Evolutionary conservation across 2,888 invertebrate genomes (phyloP).

Genomic region (Drosophila sordidula): DNA sequence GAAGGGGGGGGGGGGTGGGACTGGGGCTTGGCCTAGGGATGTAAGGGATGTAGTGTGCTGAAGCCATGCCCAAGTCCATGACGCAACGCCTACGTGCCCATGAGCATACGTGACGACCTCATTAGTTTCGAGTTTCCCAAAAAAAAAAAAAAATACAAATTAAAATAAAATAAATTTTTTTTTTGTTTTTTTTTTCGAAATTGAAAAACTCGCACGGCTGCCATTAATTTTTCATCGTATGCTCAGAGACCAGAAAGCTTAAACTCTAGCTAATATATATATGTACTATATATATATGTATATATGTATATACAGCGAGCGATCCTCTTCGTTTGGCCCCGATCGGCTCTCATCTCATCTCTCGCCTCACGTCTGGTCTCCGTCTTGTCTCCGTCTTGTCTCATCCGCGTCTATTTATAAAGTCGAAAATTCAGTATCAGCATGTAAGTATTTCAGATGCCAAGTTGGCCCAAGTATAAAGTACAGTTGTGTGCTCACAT

Average conservation of each 20-base stretch:
- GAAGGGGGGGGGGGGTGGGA: neutral
- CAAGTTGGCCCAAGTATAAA: constrained; percentile 68
- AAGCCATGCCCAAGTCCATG: constrained; percentile 43
- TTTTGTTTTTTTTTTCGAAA: constrained; percentile 1
- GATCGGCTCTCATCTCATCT: constrained; percentile 22
- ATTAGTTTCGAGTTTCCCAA: constrained; percentile 70
- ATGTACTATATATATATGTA: neutral
- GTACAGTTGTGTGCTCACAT: constrained; percentile 64
- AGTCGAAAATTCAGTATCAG: constrained; percentile 56
- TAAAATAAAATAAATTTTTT: neutral
- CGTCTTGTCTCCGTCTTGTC: constrained; percentile 42
- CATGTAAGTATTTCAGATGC: constrained; percentile 55
- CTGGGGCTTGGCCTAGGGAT: neutral
- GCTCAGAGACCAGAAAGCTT: constrained; percentile 53
- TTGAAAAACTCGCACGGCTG: constrained; percentile 30
- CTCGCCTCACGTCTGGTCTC: constrained; percentile 8
- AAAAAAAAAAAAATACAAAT: constrained; percentile 5
- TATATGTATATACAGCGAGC: constrained; percentile 19
- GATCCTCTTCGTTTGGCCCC: constrained; percentile 38
- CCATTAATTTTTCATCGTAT: constrained; percentile 33
- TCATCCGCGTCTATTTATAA: constrained; percentile 74
- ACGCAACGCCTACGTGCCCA: constrained; percentile 54
- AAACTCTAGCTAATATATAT: constrained; percentile 36
- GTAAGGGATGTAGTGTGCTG: neutral
- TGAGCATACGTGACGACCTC: constrained; percentile 67